Evolutionary conservation across 2,888 invertebrate genomes (phyloP).

Genomic region (Himalopsyche japonica): DNA sequence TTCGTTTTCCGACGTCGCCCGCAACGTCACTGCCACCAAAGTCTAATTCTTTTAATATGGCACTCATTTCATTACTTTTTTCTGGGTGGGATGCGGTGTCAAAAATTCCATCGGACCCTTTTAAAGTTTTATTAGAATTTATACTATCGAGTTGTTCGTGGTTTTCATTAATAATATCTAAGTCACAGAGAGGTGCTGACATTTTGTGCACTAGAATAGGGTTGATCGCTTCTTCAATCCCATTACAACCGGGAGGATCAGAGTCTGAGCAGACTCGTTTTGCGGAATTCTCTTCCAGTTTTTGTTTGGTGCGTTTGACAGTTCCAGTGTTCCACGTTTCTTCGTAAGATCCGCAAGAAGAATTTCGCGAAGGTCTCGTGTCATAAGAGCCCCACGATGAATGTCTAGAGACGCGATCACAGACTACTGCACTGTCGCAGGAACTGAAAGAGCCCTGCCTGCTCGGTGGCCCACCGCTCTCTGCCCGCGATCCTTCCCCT

Average conservation of each 20-base stretch:
- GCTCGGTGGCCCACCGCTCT: constrained; percentile 49
- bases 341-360: constrained; percentile 75
- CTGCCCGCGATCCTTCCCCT: constrained; percentile 35
- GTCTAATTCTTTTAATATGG: constrained; percentile 63
- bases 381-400: constrained; percentile 84
- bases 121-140: constrained; percentile 30
- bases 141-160: constrained; percentile 37
- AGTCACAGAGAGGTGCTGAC: constrained; percentile 45
- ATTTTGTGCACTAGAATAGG: constrained; percentile 45
- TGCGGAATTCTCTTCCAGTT: constrained; percentile 63
- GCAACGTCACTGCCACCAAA: constrained; percentile 53
- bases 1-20: constrained; percentile 42
- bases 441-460: constrained; percentile 80
- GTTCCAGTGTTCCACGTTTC: constrained; percentile 71
- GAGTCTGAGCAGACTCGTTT: constrained; percentile 51
- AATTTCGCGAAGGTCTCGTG: constrained; percentile 68
- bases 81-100: constrained; percentile 52
- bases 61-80: constrained; percentile 60
- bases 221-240: constrained; percentile 46
- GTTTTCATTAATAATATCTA: constrained; percentile 53
- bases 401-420: constrained; percentile 72
- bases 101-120: constrained; percentile 38
- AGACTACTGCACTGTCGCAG: constrained; percentile 75
- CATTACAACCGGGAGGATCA: constrained; percentile 45
- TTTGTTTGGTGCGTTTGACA: constrained; percentile 71